Percentiles rank a stretch among this genome's conserved stretches.
Evolutionary conservation across 2,797 vertebrate species (phyloP).

Genomic region (Sebastiscus tertius): DNA sequence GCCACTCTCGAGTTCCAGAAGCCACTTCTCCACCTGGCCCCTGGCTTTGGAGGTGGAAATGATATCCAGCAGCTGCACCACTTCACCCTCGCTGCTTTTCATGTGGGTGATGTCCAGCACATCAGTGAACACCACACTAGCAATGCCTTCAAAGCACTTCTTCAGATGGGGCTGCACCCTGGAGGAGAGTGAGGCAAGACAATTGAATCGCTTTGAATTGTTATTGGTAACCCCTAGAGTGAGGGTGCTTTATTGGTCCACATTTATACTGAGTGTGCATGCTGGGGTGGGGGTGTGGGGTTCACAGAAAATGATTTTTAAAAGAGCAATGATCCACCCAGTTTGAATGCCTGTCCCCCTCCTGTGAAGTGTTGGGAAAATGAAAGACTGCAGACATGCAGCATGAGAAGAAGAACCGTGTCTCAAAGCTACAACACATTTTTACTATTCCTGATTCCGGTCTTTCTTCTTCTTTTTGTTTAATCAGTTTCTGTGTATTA

Average conservation of each 20-base stretch:
- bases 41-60: slow-evolving; percentile 90
- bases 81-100: slow-evolving; percentile 90
- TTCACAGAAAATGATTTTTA: background rate
- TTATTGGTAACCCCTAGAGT: background rate
- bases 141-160: slow-evolving; percentile 97
- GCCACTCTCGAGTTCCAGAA: slow-evolving; percentile 86
- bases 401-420: background rate
- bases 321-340: background rate
- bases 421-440: background rate
- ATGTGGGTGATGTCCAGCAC: slow-evolving; percentile 91
- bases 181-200: slow-evolving; percentile 5
- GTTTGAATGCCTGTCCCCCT: background rate
- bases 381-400: background rate
- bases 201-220: background rate
- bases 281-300: background rate
- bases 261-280: background rate
- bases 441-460: background rate
- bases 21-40: slow-evolving; percentile 93
- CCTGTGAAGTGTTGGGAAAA: background rate
- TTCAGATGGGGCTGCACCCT: slow-evolving; percentile 95
- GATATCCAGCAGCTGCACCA: slow-evolving; percentile 84
- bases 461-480: background rate
- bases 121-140: slow-evolving; percentile 89
- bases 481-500: background rate
- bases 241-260: background rate